Evolutionary conservation across 92 coral and sea anemone genomes (phyloP), one percentile per base, ranked within the genome.

Genomic region (Muricea muricata): DNA sequence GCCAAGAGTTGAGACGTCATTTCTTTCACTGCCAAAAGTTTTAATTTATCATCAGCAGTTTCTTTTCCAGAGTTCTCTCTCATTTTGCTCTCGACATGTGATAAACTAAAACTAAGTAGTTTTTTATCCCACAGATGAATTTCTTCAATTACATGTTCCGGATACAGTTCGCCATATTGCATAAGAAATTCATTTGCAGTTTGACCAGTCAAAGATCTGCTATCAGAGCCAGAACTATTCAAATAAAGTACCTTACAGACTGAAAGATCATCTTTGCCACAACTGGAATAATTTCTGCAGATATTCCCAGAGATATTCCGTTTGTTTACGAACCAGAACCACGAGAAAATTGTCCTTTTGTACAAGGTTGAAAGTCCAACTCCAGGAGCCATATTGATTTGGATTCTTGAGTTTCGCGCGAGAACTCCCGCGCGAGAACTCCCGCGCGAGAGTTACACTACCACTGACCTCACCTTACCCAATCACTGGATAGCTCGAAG

Each of bases 81-180:
- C 98, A 97, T 94, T 89, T 97, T 97, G 80, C 99, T 97, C 25
- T 91, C 92, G 42, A 97, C 99, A 33, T 97, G 98, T 6, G 99
- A 92, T 75, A 97, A 83, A 84, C 91, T 84, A 71, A 86, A 93
- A 75, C 89, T 90, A 20, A 97, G 92, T 81, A 97, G 84, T 26
- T 92, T 90, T 31, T 88, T 85, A 83, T 97, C 98, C 99, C 99
- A 97, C 13, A 97, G 91, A 71, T 97, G 92, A 25, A 97, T 76
- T 79, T 93, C 99, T 84, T 79, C 87, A 8, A 97, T 79, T 32
- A 77, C 69, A 55, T 94, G 97, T 46, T 46, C 34, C 2, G 90
- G 86, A 72, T 97, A 29, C 29, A 73, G 83, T 20, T 86, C 84
- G 54, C 68, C 89, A 86, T 97, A 97, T 12, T 88, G 89, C 17